These are phyloP conservation scores for Alviniconcha strummeri DNA, from an alignment of 2,888 invertebrate species.

Conservation along the genomic window DNA sequence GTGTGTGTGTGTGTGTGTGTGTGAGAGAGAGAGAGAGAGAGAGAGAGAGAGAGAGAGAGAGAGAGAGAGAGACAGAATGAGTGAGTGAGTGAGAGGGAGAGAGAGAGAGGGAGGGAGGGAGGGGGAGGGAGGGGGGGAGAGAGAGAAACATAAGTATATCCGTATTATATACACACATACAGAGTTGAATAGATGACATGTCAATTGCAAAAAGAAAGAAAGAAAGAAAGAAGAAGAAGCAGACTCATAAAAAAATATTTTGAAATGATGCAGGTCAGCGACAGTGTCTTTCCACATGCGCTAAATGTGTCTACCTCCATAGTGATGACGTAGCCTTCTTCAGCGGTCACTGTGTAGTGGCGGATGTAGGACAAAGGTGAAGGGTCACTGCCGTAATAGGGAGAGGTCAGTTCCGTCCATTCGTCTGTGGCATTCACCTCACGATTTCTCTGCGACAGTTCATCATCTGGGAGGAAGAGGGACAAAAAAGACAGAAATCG, in stretches of 20 bases:
- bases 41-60: not conserved
- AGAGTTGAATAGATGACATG: not conserved
- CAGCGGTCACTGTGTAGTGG: not conserved
- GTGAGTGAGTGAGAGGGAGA: not conserved
- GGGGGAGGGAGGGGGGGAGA: not conserved
- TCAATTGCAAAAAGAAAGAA: not conserved
- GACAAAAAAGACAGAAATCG: too few relatives aligned
- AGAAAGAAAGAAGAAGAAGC: not conserved
- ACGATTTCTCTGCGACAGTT: slow-evolving; percentile 20
- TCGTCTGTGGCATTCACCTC: slow-evolving; percentile 2
- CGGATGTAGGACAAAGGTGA: too few relatives aligned
- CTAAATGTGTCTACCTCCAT: not conserved
- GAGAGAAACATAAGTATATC: not conserved
- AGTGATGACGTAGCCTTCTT: not conserved
- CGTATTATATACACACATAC: not conserved
- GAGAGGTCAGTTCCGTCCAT: slow-evolving; percentile 25
- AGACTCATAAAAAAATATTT: not conserved
- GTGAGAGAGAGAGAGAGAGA: not conserved
- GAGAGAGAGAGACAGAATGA: not conserved
- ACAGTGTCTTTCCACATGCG: too few relatives aligned
- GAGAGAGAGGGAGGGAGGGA: not conserved
- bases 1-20: too few relatives aligned
- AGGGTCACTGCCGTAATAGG: slow-evolving; percentile 1
- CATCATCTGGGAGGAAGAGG: slow-evolving; percentile 27
- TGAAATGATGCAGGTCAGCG: too few relatives aligned